A percentile compares a stretch with the other conserved stretches of the same genome.
phyloP scores from a whole-genome alignment of 2,888 invertebrate genomes.

The Drosophila ochracea region DNA sequence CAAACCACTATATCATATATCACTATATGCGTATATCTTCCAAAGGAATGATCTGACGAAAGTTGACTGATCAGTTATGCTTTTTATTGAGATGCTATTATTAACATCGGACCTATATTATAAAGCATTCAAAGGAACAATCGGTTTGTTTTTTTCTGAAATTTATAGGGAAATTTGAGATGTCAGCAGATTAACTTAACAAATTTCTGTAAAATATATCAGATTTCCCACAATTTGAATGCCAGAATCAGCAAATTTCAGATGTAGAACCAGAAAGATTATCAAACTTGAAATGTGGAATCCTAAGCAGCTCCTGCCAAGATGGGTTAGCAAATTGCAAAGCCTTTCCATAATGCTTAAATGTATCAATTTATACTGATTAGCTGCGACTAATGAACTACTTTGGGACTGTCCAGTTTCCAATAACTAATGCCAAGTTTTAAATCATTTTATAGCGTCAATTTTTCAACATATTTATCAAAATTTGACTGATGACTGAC shows the following conservation, averaged over 20 bases:
- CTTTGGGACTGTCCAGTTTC: background rate
- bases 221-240: background rate
- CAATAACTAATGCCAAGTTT: constrained; percentile 8
- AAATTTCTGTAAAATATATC: background rate
- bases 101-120: background rate
- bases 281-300: background rate
- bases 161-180: background rate
- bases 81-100: background rate
- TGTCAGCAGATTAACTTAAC: no score
- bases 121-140: background rate
- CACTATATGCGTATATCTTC: no score
- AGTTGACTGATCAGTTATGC: background rate
- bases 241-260: background rate
- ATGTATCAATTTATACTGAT: background rate
- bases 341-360: background rate
- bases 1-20: background rate
- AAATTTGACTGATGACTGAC: constrained; percentile 18
- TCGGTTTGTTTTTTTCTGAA: background rate
- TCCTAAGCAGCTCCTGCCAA: no score
- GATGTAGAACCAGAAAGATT: background rate
- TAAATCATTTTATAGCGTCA: constrained; percentile 9
- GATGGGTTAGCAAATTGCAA: background rate
- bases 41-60: background rate
- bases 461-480: constrained; percentile 20
- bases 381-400: no score